A percentile compares a stretch with the other conserved stretches of the same genome.
phyloP scores from a whole-genome alignment of 2,113 vertebrate genomes.

The Euleptes europaea region DNA sequence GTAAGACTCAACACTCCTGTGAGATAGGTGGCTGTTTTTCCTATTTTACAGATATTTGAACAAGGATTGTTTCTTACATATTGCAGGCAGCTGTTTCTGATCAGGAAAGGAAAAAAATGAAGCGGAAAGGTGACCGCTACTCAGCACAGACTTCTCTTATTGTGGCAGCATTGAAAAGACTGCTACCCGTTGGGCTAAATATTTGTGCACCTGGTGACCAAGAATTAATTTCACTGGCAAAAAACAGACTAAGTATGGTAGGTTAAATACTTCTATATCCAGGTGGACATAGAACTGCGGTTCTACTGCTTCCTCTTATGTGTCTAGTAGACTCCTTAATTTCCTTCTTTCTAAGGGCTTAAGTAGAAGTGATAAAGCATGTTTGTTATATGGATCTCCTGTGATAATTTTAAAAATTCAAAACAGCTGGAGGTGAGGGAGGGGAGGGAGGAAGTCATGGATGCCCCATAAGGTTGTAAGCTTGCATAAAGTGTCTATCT shows the following conservation, averaged over 20 bases:
- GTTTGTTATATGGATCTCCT: too few relatives aligned
- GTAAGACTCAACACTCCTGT: not conserved
- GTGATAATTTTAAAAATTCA: too few relatives aligned
- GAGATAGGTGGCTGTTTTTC: not conserved
- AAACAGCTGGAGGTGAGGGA: too few relatives aligned
- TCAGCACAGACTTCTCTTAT: slow-evolving; percentile 94
- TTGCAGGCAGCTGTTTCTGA: slow-evolving; percentile 89
- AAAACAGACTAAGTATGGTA: slow-evolving; percentile 90
- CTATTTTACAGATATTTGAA: slow-evolving; percentile 1
- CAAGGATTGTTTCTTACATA: not conserved
- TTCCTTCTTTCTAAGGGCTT: not conserved
- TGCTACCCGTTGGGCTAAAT: slow-evolving; percentile 92
- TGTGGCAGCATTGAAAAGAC: slow-evolving; percentile 89
- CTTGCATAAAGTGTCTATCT: too few relatives aligned
- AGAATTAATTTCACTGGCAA: slow-evolving; percentile 92
- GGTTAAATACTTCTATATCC: not conserved
- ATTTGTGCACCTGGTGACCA: slow-evolving; percentile 95
- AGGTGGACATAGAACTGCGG: not conserved
- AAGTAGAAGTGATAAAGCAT: too few relatives aligned
- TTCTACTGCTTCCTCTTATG: not conserved
- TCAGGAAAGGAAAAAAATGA: slow-evolving; percentile 96
- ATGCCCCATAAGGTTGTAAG: too few relatives aligned
- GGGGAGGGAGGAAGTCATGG: too few relatives aligned
- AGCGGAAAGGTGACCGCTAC: slow-evolving; percentile 90
- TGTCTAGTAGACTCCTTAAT: not conserved